Evolutionary conservation across 2,797 vertebrate species (phyloP).

Genomic region (Xerus rutilus): DNA sequence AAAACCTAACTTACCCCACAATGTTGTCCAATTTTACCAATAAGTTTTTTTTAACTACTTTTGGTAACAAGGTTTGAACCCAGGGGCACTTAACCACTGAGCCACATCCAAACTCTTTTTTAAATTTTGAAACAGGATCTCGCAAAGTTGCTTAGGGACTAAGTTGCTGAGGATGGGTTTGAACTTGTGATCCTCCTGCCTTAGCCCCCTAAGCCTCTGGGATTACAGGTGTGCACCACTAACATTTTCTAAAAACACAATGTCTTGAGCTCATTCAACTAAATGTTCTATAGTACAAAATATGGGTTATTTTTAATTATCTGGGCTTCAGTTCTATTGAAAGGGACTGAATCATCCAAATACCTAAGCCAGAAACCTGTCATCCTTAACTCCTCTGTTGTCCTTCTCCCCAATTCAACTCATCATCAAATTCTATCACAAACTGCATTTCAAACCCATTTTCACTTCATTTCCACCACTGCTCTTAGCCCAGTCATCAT

Average conservation of each 20-base stretch:
- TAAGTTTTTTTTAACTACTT: too few species aligned
- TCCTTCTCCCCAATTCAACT: background rate
- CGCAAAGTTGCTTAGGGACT: too few species aligned
- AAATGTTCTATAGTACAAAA: background rate
- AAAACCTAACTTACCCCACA: conserved; percentile 16
- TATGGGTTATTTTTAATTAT: background rate
- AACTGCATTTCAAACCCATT: background rate
- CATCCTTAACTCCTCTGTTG: background rate
- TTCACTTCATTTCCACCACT: background rate
- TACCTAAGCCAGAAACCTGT: background rate
- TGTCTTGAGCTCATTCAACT: background rate
- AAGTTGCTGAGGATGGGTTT: too few species aligned
- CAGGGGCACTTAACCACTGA: too few species aligned
- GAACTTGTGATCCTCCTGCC: too few species aligned
- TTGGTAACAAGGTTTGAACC: too few species aligned
- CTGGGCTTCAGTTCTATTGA: background rate
- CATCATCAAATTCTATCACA: background rate
- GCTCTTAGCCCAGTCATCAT: background rate
- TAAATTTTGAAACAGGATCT: too few species aligned
- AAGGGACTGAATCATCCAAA: background rate
- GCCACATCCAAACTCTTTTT: too few species aligned
- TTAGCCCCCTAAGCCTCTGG: too few species aligned
- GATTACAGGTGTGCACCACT: too few species aligned
- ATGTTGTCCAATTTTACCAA: background rate
- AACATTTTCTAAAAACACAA: background rate